Percentiles rank a stretch among this genome's conserved stretches.
phyloP scores from a whole-genome alignment of 2,888 invertebrate genomes.

The Cistogaster globosa region DNA sequence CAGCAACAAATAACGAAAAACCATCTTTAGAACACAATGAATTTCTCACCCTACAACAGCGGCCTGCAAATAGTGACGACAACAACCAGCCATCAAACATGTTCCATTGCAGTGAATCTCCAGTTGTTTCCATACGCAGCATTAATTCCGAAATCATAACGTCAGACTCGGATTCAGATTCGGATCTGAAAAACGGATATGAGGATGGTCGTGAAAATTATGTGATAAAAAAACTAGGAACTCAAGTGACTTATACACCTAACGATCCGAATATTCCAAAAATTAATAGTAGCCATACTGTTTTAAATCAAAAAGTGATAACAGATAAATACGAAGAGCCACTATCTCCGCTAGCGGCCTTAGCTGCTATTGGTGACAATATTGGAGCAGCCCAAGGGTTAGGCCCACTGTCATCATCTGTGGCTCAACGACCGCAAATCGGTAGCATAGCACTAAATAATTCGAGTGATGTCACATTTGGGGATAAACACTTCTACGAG shows the following conservation, averaged over 20 bases:
- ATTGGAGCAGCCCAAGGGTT: conserved; percentile 45
- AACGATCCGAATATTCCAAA: conserved; percentile 76
- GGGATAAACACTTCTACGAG: conserved; percentile 90
- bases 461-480: conserved; percentile 89
- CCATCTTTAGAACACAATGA: conserved; percentile 28
- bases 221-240: conserved; percentile 80
- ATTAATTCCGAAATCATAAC: conserved; percentile 78
- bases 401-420: conserved; percentile 35
- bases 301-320: conserved; percentile 77
- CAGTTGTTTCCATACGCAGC: conserved; percentile 80
- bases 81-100: conserved; percentile 37
- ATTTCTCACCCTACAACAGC: conserved; percentile 33
- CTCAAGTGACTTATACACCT: conserved; percentile 77
- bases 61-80: conserved; percentile 10
- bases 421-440: conserved; percentile 82
- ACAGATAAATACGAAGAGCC: conserved; percentile 41
- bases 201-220: conserved; percentile 75
- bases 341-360: conserved; percentile 23
- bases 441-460: conserved; percentile 87
- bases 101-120: conserved; percentile 73
- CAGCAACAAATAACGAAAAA: conserved; percentile 45
- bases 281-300: conserved; percentile 77
- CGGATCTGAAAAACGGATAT: conserved; percentile 75
- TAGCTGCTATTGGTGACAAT: conserved; percentile 50
- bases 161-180: conserved; percentile 79